Percentiles rank a stretch among this genome's conserved stretches.
phyloP scores from a whole-genome alignment of 64 coral and sea anemone species.

The Pocillopora verrucosa region DNA sequence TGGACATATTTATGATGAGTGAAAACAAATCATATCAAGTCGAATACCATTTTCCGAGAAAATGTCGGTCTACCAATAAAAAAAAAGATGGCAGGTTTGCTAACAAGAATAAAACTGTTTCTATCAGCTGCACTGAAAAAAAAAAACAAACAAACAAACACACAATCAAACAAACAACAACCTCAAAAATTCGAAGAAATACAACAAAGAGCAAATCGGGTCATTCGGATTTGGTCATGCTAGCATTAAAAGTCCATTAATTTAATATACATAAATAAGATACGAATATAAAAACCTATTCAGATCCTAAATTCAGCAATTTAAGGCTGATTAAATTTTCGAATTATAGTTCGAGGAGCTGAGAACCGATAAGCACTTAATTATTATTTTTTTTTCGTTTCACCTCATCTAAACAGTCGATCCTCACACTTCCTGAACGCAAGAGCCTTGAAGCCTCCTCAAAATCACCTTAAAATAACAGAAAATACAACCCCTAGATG shows the following conservation, averaged over 20 bases:
- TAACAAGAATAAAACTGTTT: too few relatives aligned
- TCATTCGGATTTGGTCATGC: too few relatives aligned
- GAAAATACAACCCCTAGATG: not conserved
- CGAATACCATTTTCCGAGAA: not conserved
- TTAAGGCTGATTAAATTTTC: not conserved
- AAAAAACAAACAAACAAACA: too few relatives aligned
- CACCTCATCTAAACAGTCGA: slow-evolving; percentile 93
- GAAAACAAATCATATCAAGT: not conserved
- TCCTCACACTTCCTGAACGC: slow-evolving; percentile 54
- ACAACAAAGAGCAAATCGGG: too few relatives aligned
- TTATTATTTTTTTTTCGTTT: not conserved
- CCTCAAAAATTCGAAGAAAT: too few relatives aligned
- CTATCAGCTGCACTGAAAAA: too few relatives aligned
- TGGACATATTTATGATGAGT: not conserved
- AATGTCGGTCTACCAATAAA: not conserved
- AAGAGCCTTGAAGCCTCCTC: slow-evolving; percentile 57
- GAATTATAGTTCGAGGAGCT: not conserved
- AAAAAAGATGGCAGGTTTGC: too few relatives aligned
- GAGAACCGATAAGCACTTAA: not conserved
- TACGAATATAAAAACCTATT: too few relatives aligned
- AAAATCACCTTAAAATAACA: slow-evolving; percentile 55
- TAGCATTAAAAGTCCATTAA: too few relatives aligned
- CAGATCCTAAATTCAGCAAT: not conserved
- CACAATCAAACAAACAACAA: too few relatives aligned
- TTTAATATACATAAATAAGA: too few relatives aligned